Conservation (phyloP, 1,140 invertebrate genomes). For the Pseudobourletiella spinata region DNA sequence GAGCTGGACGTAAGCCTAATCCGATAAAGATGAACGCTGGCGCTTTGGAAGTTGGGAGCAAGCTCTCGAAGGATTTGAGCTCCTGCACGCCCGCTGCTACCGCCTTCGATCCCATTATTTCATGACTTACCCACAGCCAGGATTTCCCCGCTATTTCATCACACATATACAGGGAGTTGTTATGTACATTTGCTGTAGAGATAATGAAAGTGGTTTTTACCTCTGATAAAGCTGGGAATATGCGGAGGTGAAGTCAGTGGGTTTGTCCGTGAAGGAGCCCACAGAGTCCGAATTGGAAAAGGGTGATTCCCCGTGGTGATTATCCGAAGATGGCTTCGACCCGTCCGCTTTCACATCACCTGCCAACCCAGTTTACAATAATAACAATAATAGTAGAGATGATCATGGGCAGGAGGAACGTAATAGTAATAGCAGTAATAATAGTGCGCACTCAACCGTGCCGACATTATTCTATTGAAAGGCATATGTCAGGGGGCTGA, state of each 20-base stretch:
- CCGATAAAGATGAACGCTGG: too few species aligned
- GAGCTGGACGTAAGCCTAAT: too few species aligned
- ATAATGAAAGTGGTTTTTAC: too few species aligned
- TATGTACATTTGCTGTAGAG: too few species aligned
- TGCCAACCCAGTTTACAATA: slow-evolving; percentile 6
- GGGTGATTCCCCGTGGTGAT: slow-evolving; percentile 36
- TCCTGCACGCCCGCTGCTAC: too few species aligned
- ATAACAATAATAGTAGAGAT: too few species aligned
- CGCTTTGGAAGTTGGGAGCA: too few species aligned
- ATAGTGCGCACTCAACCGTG: not conserved
- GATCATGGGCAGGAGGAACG: not conserved
- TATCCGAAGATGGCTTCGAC: slow-evolving; percentile 22
- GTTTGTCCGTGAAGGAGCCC: slow-evolving; percentile 34
- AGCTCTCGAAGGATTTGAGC: too few species aligned
- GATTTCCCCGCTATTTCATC: too few species aligned
- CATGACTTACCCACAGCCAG: too few species aligned
- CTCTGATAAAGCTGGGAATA: slow-evolving; percentile 34
- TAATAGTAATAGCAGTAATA: slow-evolving; percentile 6
- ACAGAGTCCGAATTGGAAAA: slow-evolving; percentile 36
- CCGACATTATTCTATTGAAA: slow-evolving; percentile 5
- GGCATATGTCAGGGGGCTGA: not conserved
- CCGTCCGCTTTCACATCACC: slow-evolving; percentile 32
- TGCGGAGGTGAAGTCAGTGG: slow-evolving; percentile 31
- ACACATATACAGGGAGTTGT: too few species aligned
- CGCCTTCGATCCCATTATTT: too few species aligned